phyloP scores from a whole-genome alignment of 2,888 invertebrate genomes.

The Trachelus tabidus region DNA sequence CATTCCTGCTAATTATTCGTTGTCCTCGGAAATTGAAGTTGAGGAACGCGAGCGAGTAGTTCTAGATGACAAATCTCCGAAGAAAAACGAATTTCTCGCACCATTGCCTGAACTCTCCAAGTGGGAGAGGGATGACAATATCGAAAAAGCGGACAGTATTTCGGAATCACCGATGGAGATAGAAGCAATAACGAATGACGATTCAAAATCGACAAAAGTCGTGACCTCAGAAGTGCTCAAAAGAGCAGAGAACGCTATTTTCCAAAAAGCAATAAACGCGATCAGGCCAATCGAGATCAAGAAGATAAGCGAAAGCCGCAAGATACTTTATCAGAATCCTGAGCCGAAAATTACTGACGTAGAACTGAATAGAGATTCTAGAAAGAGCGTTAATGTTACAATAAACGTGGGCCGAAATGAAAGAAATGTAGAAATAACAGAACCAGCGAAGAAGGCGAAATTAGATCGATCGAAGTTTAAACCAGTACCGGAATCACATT shows the following conservation, averaged over 20 bases:
- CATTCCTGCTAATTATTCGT: conserved; percentile 51
- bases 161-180: conserved; percentile 53
- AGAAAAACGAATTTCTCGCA: conserved; percentile 74
- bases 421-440: conserved; percentile 60
- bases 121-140: conserved; percentile 86
- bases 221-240: conserved; percentile 88
- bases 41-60: conserved; percentile 28
- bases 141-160: conserved; percentile 59
- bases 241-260: conserved; percentile 91
- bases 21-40: conserved; percentile 41
- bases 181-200: conserved; percentile 47
- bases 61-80: conserved; percentile 41
- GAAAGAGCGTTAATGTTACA: conserved; percentile 61
- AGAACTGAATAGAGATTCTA: conserved; percentile 36
- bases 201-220: conserved; percentile 69
- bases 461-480: conserved; percentile 57
- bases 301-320: conserved; percentile 77
- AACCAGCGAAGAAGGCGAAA: conserved; percentile 56
- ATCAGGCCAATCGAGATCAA: conserved; percentile 82
- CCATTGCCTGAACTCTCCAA: conserved; percentile 85
- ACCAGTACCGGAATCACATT: conserved; percentile 55
- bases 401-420: conserved; percentile 60
- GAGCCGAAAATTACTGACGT: conserved; percentile 52
- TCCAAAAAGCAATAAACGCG: conserved; percentile 88
- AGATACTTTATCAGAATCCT: conserved; percentile 71